Evolutionary conservation across 2,888 invertebrate species (phyloP), one percentile per base, ranked within the genome.

Genomic region (Luperina testacea): DNA sequence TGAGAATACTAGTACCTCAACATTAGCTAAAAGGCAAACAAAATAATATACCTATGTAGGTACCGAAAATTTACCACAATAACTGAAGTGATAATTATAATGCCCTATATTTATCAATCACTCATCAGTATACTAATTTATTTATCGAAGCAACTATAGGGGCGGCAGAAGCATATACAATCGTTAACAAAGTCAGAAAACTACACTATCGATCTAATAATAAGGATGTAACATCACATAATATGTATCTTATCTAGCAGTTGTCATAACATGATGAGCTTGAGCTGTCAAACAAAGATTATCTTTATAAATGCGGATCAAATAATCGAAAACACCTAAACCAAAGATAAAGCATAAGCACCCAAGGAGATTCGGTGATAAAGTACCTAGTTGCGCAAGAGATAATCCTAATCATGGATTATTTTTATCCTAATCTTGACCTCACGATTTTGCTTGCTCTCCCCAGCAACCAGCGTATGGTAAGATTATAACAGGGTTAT

Each of bases 371-470:
- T 69, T 27, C 69, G 3, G 17, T 53, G 53, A 64, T 64, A 45
- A 45, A 20, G 32, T 17, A n/a, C n/a, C n/a, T n/a, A 20, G 11
- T 17, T 45, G 20, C 27, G 24, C 13, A n/a, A 53, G 17, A 74
- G 53, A 77, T 64, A 57, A 13, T 53, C 63, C 7, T 63, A 51
- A 51, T 63, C 48, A 63, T 27, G 51, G 20, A 63, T 61, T 27
- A 15, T 4, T 75, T 4, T 75, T 75, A 76, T 51, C 75, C 8
- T 38, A 75, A 63, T 75, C 61, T 75, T 51, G 61, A 63, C 13
- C 48, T 51, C 74, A 27, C 24, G 17, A 38, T n/a, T 32, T 42
- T 11, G 42, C 32, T n/a, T 27, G 42, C 51, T 27, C 27, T 27
- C 27, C n/a, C 11, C 27, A 27, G 53, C 9, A 42, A 24, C 27